A percentile compares a stretch with the other conserved stretches of the same genome.
Evolutionary conservation across 2,888 invertebrate species (phyloP).

Genomic region (Clusia tigrina): DNA sequence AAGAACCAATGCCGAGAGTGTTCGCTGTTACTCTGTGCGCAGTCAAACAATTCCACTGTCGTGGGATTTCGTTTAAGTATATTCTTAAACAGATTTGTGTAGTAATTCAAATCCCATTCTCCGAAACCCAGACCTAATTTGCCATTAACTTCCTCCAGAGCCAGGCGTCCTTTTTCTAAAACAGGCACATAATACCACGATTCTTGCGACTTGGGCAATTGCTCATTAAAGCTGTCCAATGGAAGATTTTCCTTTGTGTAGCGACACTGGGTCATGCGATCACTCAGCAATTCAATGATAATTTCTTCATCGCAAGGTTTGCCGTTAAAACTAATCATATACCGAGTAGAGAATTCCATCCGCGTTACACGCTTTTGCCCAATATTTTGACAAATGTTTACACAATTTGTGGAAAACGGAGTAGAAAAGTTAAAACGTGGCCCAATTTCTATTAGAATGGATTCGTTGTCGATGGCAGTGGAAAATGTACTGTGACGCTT

Average conservation of each 20-base stretch:
- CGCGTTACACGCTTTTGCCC: slow-evolving; percentile 78
- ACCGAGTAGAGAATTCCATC: slow-evolving; percentile 83
- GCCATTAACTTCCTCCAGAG: slow-evolving; percentile 81
- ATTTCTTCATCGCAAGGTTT: slow-evolving; percentile 23
- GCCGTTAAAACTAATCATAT: slow-evolving; percentile 69
- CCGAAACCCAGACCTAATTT: slow-evolving; percentile 91
- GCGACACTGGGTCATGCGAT: slow-evolving; percentile 92
- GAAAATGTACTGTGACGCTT: slow-evolving; percentile 39
- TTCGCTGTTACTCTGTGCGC: slow-evolving; percentile 98
- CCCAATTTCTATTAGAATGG: slow-evolving; percentile 82
- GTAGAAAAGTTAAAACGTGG: slow-evolving; percentile 95
- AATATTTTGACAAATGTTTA: slow-evolving; percentile 90
- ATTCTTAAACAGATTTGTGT: slow-evolving; percentile 84
- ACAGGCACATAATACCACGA: slow-evolving; percentile 86
- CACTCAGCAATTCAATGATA: slow-evolving; percentile 76
- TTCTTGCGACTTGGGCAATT: slow-evolving; percentile 73
- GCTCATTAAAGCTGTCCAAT: slow-evolving; percentile 73
- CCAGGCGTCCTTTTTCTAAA: slow-evolving; percentile 76
- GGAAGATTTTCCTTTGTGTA: slow-evolving; percentile 76
- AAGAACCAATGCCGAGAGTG: slow-evolving; percentile 99
- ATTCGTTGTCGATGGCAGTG: slow-evolving; percentile 56
- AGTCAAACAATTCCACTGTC: slow-evolving; percentile 96
- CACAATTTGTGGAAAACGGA: slow-evolving; percentile 94
- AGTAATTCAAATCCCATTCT: slow-evolving; percentile 90
- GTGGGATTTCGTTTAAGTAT: slow-evolving; percentile 91